A percentile compares a stretch with the other conserved stretches of the same genome.
Conservation (phyloP, 1,140 invertebrate species). For the Eumeta japonica region DNA sequence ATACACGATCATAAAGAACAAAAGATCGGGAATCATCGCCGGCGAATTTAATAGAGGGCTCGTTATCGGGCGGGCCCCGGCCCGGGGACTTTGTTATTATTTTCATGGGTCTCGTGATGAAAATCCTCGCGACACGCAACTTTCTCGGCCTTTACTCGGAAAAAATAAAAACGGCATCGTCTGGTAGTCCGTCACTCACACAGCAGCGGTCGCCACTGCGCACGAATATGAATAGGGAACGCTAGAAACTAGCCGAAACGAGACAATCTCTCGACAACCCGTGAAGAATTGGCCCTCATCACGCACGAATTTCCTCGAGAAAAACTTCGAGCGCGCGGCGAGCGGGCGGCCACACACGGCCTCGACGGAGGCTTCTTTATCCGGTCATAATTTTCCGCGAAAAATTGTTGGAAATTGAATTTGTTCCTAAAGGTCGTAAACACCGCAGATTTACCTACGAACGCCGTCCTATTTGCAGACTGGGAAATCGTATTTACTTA, state of each 20-base stretch:
- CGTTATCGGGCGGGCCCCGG: conserved; percentile 33
- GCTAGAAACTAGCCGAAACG: conserved; percentile 20
- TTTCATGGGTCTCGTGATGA: conserved; percentile 44
- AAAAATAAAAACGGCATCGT: conserved; percentile 43
- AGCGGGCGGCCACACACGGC: too few relatives aligned
- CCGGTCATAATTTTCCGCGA: too few relatives aligned
- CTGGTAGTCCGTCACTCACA: conserved; percentile 29
- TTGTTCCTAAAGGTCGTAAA: conserved; percentile 29
- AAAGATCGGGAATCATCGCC: conserved; percentile 31
- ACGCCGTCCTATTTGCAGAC: conserved; percentile 46
- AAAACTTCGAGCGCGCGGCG: too few relatives aligned
- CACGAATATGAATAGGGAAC: conserved; percentile 42
- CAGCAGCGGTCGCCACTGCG: conserved; percentile 16
- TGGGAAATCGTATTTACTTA: conserved; percentile 53
- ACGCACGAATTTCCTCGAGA: conserved; percentile 36
- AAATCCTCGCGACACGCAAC: conserved; percentile 47
- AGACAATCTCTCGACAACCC: conserved; percentile 38
- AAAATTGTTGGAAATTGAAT: conserved; percentile 30
- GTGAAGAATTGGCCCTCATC: conserved; percentile 45
- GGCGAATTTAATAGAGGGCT: conserved; percentile 6
- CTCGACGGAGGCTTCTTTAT: too few relatives aligned
- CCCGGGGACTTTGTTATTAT: conserved; percentile 50
- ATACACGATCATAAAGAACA: conserved; percentile 31
- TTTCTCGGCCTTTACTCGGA: conserved; percentile 41
- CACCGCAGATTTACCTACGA: conserved; percentile 40